phyloP scores from a whole-genome alignment of 1,140 invertebrate species.

The Wiebesia pumilae region DNA sequence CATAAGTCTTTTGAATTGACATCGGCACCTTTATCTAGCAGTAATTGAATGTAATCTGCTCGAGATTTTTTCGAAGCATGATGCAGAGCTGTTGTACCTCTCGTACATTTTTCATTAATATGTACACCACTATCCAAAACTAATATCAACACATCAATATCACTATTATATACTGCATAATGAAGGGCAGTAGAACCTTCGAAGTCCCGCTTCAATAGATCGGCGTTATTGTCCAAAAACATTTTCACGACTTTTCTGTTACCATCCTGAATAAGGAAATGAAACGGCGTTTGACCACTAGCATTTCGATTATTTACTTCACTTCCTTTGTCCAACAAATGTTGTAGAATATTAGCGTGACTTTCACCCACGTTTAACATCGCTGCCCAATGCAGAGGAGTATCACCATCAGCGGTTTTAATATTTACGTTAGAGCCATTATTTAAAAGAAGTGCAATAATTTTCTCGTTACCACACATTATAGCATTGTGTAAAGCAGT shows the following conservation, averaged over 20 bases:
- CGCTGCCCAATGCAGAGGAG: background rate
- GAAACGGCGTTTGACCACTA: constrained; percentile 4
- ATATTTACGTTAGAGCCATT: background rate
- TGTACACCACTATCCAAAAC: background rate
- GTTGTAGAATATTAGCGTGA: background rate
- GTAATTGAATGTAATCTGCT: background rate
- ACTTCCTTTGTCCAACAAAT: background rate
- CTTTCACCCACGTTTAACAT: background rate
- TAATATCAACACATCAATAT: background rate
- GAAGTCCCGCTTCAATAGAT: background rate
- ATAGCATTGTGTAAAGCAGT: constrained; percentile 15
- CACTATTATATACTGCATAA: background rate
- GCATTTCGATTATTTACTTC: constrained; percentile 7
- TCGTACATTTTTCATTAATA: background rate
- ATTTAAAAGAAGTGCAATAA: background rate
- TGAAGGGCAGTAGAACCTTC: background rate
- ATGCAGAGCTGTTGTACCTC: background rate
- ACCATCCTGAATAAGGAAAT: constrained; percentile 11
- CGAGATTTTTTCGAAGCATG: constrained; percentile 4
- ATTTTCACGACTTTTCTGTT: background rate
- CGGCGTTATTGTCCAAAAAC: background rate
- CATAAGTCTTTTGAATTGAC: background rate
- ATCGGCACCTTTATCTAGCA: constrained; percentile 1
- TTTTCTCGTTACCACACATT: background rate
- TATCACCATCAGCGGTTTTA: constrained; percentile 9